Evolutionary conservation across 2,113 vertebrate genomes (phyloP), one percentile per base, ranked within the genome.

Genomic region (Astur gentilis): DNA sequence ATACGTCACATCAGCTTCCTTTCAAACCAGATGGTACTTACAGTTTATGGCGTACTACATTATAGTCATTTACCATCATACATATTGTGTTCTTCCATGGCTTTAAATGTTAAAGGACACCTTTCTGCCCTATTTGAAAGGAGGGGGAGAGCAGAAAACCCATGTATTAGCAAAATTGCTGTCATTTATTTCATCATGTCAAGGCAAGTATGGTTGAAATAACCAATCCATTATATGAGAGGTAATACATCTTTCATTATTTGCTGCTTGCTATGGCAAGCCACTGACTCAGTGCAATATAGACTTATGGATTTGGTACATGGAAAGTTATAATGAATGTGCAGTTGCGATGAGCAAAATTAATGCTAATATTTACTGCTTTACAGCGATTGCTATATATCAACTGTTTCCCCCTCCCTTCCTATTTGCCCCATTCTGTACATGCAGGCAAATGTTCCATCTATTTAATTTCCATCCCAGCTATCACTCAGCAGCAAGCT

Each of bases 141-240:
- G 61, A 75, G 77, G 27, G 18, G 26, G 38, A 70, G 87, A 91
- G 84, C 69, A 92, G 79, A 94, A 96, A 95, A 65, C 50, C 67
- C 79, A 81, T 91, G 93, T 97, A 93, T 97, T 96, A 96, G 89
- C 86, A 87, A 95, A 97, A 96, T 76, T 91, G 90, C 93, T 94
- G 85, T 93, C 80, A 97, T 97, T 96, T 95, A 87, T 95, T 97
- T 92, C 75, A 91, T 88, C 71, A 75, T 89, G 79, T 94, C 93
- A 84, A 92, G 69, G 61, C 82, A 73, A 94, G 72, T 72, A 38
- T 26, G 42, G 90, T n/a, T 85, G 93, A 92, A 90, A 83, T 89
- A 94, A 88, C 79, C 91, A 92, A 88, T 96, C 93, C 89, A 67
- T 87, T 95, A 85, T 16, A 65, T 77, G 75, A 65, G 65, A n/a